phyloP scores from a whole-genome alignment of 2,888 invertebrate genomes.

The Eristalis intricaria region DNA sequence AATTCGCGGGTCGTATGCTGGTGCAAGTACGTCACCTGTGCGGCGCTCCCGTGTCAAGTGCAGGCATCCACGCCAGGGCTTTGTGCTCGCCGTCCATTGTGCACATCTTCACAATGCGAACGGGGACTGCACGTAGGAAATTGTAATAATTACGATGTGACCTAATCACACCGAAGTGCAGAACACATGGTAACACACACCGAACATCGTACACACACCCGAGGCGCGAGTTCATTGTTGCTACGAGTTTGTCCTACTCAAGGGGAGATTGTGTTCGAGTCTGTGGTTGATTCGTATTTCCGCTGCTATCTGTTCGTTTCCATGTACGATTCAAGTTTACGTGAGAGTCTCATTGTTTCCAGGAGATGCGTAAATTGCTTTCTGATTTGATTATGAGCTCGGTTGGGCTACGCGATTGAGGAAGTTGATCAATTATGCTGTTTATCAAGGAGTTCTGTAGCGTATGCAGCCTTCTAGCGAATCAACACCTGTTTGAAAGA shows the following conservation, averaged over 20 bases:
- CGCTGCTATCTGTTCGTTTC: constrained; percentile 25
- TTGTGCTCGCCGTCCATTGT: constrained; percentile 32
- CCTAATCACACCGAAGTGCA: constrained; percentile 52
- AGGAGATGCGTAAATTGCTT: not conserved
- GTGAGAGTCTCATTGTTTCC: constrained; percentile 31
- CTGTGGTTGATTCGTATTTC: constrained; percentile 55
- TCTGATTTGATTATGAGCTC: not conserved
- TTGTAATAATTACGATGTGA: constrained; percentile 61
- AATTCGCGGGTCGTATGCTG: constrained; percentile 46
- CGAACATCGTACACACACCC: constrained; percentile 15
- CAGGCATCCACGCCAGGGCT: constrained; percentile 31
- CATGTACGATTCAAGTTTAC: constrained; percentile 32
- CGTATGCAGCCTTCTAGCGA: no score
- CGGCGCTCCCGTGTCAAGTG: constrained; percentile 60
- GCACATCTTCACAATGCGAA: not conserved
- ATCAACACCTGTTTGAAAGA: not conserved
- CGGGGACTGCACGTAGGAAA: constrained; percentile 34
- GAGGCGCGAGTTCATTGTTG: constrained; percentile 63
- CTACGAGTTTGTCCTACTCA: constrained; percentile 59
- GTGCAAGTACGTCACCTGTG: constrained; percentile 20
- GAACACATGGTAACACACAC: constrained; percentile 28
- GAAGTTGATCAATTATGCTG: not conserved
- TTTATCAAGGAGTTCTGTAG: not conserved
- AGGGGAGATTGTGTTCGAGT: constrained; percentile 10
- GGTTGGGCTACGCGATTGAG: not conserved